phyloP scores from a whole-genome alignment of 53 echinoderm and acorn worm genomes.

The Luidia sarsii region DNA sequence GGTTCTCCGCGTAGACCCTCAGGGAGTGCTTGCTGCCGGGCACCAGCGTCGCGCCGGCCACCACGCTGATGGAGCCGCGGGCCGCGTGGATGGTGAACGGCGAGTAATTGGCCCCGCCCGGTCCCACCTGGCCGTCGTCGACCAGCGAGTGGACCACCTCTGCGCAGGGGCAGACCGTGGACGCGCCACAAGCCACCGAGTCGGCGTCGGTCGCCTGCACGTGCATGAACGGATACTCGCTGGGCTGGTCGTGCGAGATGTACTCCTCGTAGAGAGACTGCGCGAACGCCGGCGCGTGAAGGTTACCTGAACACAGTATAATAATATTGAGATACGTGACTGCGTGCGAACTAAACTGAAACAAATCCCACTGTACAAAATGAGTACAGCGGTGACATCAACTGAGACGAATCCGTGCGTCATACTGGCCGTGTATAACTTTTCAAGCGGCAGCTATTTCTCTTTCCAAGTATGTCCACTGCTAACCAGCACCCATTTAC shows the following conservation, averaged over 20 bases:
- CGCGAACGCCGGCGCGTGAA: slow-evolving; percentile 19
- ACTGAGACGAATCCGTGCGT: too few species aligned
- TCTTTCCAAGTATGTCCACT: too few species aligned
- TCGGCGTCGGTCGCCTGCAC: slow-evolving; percentile 37
- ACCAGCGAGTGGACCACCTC: slow-evolving; percentile 33
- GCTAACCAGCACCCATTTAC: too few species aligned
- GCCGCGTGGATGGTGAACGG: slow-evolving; percentile 11
- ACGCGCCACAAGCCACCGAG: not conserved
- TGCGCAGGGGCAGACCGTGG: slow-evolving; percentile 32
- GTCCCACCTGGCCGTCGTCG: too few species aligned
- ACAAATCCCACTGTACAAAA: too few species aligned
- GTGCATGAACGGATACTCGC: slow-evolving; percentile 14
- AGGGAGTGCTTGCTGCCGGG: slow-evolving; percentile 13
- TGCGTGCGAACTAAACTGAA: too few species aligned
- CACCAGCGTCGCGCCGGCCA: not conserved
- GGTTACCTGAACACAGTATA: slow-evolving; percentile 55
- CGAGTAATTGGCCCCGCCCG: not conserved
- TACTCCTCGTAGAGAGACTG: slow-evolving; percentile 14
- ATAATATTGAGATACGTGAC: too few species aligned
- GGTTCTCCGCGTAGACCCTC: slow-evolving; percentile 15
- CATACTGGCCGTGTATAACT: too few species aligned
- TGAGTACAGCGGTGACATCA: too few species aligned
- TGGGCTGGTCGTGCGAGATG: slow-evolving; percentile 27
- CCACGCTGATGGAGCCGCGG: slow-evolving; percentile 10
- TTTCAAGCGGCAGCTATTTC: too few species aligned